Percentiles rank a stretch among this genome's conserved stretches.
Conservation (phyloP, 1,140 invertebrate species). For the Geopemphigus sp. region DNA sequence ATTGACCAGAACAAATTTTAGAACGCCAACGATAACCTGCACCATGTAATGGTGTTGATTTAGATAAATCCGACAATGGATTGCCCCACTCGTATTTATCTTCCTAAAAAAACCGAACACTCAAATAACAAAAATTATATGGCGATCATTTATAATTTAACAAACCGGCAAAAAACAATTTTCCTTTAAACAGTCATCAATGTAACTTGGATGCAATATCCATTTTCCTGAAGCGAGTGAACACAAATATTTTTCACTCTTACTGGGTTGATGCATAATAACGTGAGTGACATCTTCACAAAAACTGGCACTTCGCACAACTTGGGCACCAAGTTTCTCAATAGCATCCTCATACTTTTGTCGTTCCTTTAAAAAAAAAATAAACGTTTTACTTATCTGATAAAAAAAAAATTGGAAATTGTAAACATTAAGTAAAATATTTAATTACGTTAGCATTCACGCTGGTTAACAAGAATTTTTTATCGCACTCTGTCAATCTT, state of each 20-base stretch:
- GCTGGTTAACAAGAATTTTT: slow-evolving; percentile 28
- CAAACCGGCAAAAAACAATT: slow-evolving; percentile 68
- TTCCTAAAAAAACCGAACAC: slow-evolving; percentile 61
- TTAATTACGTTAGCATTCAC: slow-evolving; percentile 23
- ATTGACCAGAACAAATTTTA: slow-evolving; percentile 55
- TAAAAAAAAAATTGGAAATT: too few relatives aligned
- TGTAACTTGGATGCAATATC: slow-evolving; percentile 76
- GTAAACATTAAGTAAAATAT: neutral
- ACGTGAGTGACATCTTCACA: slow-evolving; percentile 68
- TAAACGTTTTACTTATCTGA: neutral
- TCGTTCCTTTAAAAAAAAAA: slow-evolving; percentile 25
- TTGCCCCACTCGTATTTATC: slow-evolving; percentile 76
- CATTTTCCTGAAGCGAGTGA: slow-evolving; percentile 83
- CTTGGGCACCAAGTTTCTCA: slow-evolving; percentile 42
- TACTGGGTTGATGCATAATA: slow-evolving; percentile 67
- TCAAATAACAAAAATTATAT: slow-evolving; percentile 17
- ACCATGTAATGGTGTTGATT: slow-evolving; percentile 59
- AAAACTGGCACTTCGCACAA: slow-evolving; percentile 7
- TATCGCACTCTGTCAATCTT: slow-evolving; percentile 20
- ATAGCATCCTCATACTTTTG: slow-evolving; percentile 45
- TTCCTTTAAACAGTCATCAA: slow-evolving; percentile 65
- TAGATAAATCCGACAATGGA: slow-evolving; percentile 57
- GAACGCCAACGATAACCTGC: slow-evolving; percentile 68
- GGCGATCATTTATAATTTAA: slow-evolving; percentile 50
- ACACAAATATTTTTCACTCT: slow-evolving; percentile 83